Base-by-base conservation (phyloP, 2,888 invertebrate genomes). In the Parascotia fuliginaria region DNA sequence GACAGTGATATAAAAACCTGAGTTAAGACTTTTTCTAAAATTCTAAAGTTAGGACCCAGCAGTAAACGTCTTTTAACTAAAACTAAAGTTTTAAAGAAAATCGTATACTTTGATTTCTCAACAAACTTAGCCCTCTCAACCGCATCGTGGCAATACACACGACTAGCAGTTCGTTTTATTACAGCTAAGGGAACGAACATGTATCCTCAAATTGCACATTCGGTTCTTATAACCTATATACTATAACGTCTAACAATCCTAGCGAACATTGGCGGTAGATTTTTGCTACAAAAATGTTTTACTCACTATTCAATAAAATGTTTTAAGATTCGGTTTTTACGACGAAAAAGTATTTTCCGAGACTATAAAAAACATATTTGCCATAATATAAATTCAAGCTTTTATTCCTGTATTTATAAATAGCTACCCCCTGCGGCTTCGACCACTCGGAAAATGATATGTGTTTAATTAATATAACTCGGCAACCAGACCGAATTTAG, bases 161-260 rank as follows among this genome's bases (percentile, higher is more conserved):
- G 22, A 40, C 31, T 39, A 36, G 43, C 36, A 52, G 57, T 59
- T 51, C 54, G 46, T 59, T 73, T 73, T 70, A 73, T 68, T 48
- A 51, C 54, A 33, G 49, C 43, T 45, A 33, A 42, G 71, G 56
- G 60, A 60, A 48, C 42, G 47, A 68, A 55, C 58, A 53, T 55
- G 58, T 60, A 60, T 50, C 56, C 62, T 40, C 66, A 64, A 69
- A 74, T 57, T 61, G 73, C 46, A 75, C 58, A 64, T 70, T 53
- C 60, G 47, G 31, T 43, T 39, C 52, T 55, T 64, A 55, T 53
- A 63, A 60, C 40, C 56, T 48, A 54, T 60, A 63, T 46, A 56
- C 58, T 51, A 57, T 52, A 49, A 46, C 42, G 44, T 42, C 53
- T 51, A 44, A 54, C 60, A 56, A 57, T 49, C 42, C 53, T 47